Base-by-base conservation (phyloP, 2,888 invertebrate species). In the Chydorus sphaericus region DNA sequence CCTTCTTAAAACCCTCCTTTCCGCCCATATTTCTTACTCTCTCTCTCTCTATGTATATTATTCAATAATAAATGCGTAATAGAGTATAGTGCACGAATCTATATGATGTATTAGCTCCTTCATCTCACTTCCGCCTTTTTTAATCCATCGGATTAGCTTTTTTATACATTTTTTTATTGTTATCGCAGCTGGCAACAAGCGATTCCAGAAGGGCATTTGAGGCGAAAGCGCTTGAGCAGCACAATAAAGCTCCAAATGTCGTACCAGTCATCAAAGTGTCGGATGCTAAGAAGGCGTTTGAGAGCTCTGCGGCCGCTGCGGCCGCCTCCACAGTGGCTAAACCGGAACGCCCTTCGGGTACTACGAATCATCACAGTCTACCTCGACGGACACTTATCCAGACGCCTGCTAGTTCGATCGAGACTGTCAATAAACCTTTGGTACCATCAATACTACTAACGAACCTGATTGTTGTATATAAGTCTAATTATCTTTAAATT, bases 221-320 rank as follows among this genome's bases (percentile, higher is more conserved):
- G n/a, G n/a, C n/a, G n/a, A n/a, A n/a, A n/a, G n/a, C n/a, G n/a
- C n/a, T n/a, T n/a, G n/a, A n/a, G n/a, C 54, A 57, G 16, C 53
- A 38, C 14, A 57, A n/a, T n/a, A n/a, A 56, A 36, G 36, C 30
- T 18, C 38, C 56, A 23, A 29, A 87, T 53, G 80, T 85, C 61
- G 83, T 88, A 66, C 84, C 87, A 30, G 77, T 77, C 31, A 85
- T 87, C 16, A 88, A 84, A 67, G 88, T 90, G 1, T 86, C 85
- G 54, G 88, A 84, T 66, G 88, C 85, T 62, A 89, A 88, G 63
- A 83, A 84, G 64, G 87, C 85, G 63, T 90, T 87, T 66, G 88
- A 90, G 69, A 75, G 85, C 55, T 82, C 62, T 56, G 55, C 62
- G 7, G 59, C 62, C 8, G 58, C 58, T 29, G 84, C 68, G 83